Conservation (phyloP, 2,113 vertebrate species). For the Coptodon rendalli region DNA sequence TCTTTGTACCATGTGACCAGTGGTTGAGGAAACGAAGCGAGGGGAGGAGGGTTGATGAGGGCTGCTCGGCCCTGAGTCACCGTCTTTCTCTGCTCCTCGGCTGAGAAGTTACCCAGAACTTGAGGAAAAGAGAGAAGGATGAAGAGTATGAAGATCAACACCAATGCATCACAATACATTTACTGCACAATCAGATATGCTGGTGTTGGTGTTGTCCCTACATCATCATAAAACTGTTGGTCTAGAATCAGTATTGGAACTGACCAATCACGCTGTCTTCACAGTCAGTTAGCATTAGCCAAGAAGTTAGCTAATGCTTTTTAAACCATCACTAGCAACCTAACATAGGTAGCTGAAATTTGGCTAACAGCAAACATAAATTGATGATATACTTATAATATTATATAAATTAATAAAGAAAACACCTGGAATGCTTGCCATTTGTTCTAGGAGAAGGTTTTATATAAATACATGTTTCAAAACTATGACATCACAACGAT, state of each 20-base stretch:
- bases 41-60: constrained; percentile 72
- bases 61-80: constrained; percentile 81
- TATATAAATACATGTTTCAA: neutral
- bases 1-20: constrained; percentile 93
- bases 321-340: neutral
- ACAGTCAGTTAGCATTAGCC: neutral
- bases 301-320: neutral
- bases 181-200: neutral
- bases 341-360: neutral
- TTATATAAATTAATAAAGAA: neutral
- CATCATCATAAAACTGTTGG: neutral
- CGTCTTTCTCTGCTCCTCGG: constrained; percentile 73
- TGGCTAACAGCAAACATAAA: neutral
- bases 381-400: neutral
- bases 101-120: constrained; percentile 83
- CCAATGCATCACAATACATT: neutral
- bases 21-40: constrained; percentile 79
- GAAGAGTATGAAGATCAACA: neutral
- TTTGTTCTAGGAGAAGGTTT: neutral
- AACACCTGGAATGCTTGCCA: neutral
- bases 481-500: neutral
- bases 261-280: neutral
- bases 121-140: neutral
- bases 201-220: neutral
- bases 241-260: neutral